Evolutionary conservation across 2,888 invertebrate genomes (phyloP).

Genomic region (Agriopis leucophaearia): DNA sequence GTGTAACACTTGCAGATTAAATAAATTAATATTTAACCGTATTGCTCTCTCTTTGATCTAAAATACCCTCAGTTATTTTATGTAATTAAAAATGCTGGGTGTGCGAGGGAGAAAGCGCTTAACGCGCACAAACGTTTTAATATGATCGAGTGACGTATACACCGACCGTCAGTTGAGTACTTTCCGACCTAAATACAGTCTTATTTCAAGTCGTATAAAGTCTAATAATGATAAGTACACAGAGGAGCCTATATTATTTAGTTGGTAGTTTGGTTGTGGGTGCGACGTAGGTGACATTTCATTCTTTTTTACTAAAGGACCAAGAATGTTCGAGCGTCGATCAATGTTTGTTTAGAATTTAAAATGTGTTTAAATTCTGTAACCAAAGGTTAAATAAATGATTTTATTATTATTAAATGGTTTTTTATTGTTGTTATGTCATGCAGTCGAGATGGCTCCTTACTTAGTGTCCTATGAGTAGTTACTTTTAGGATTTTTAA

Average conservation of each 20-base stretch:
- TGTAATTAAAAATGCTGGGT: no score
- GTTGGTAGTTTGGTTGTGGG: constrained; percentile 42
- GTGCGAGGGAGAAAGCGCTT: no score
- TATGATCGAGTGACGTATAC: no score
- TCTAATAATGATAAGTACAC: not conserved
- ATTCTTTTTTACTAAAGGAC: constrained; percentile 51
- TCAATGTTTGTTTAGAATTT: constrained; percentile 70
- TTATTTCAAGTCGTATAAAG: not conserved
- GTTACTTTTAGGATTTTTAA: no score
- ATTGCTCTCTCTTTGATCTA: no score
- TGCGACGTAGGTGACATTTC: constrained; percentile 47
- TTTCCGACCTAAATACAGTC: not conserved
- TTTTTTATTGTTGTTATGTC: constrained; percentile 32
- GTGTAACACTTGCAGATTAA: no score
- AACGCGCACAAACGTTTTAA: no score
- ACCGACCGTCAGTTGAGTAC: no score
- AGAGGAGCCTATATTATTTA: constrained; percentile 32
- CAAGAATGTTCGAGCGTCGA: constrained; percentile 47
- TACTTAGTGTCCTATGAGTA: no score
- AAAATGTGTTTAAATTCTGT: constrained; percentile 76
- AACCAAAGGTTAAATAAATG: constrained; percentile 73
- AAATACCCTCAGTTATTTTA: no score
- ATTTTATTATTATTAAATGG: constrained; percentile 52
- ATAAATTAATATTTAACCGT: no score
- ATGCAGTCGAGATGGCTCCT: no score